These are phyloP conservation scores for Drosophila austrosaltans DNA, from an alignment of 2,888 invertebrate species.

Conservation along the genomic window DNA sequence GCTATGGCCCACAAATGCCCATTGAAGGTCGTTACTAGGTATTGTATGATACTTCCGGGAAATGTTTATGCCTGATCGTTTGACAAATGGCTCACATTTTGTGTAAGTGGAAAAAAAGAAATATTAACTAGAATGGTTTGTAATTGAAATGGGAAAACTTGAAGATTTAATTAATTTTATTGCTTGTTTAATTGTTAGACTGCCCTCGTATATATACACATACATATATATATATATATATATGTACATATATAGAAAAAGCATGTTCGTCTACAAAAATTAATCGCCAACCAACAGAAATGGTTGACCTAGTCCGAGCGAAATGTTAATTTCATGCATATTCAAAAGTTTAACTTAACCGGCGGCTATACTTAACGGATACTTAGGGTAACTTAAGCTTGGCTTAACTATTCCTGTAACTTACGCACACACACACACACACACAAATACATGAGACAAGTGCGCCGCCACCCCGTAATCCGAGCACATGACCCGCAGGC, in stretches of 20 bases:
- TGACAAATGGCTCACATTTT: too few relatives aligned
- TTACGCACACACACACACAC: too few relatives aligned
- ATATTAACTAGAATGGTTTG: too few relatives aligned
- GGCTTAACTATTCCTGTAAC: not conserved
- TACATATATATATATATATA: not conserved
- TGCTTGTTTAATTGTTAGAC: not conserved
- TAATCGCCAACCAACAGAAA: constrained; percentile 13
- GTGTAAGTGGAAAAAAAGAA: too few relatives aligned
- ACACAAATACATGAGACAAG: not conserved
- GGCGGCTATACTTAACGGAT: constrained; percentile 16
- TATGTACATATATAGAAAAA: not conserved
- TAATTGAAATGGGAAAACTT: too few relatives aligned
- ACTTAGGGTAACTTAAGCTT: not conserved
- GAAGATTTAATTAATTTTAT: too few relatives aligned
- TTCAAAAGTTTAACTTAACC: constrained; percentile 24
- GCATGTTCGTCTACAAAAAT: constrained; percentile 2
- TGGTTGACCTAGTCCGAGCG: constrained; percentile 42
- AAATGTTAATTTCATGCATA: constrained; percentile 28
- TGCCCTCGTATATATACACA: not conserved
- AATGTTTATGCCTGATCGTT: too few relatives aligned
- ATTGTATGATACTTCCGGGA: too few relatives aligned
- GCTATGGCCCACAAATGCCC: too few relatives aligned
- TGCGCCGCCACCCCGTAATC: not conserved
- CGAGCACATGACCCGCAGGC: constrained; percentile 31
- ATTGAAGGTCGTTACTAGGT: too few relatives aligned